Percentiles rank a stretch among this genome's conserved stretches.
Evolutionary conservation across 2,113 vertebrate species (phyloP).

Genomic region (Leptobrachium leishanense): DNA sequence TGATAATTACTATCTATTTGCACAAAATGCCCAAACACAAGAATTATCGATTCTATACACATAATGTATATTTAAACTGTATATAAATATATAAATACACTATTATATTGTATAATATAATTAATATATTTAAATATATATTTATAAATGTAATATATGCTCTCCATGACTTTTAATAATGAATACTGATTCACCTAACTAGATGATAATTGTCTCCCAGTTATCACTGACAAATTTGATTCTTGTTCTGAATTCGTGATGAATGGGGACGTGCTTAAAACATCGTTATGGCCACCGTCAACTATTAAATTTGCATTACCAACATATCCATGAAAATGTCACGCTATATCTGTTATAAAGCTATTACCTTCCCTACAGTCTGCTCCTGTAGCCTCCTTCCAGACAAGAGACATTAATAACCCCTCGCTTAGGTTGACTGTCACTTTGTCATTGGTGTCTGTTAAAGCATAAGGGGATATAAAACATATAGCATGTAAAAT

Average conservation of each 20-base stretch:
- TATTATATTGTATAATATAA: no score
- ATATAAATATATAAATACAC: no score
- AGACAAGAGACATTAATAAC: background rate
- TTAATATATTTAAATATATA: no score
- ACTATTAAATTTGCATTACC: background rate
- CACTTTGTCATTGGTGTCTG: background rate
- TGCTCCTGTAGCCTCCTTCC: background rate
- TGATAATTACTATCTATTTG: no score
- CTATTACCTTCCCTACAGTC: background rate
- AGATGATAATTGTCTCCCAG: background rate
- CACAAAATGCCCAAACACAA: no score
- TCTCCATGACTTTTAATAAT: no score
- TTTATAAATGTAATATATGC: no score
- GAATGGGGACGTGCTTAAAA: background rate
- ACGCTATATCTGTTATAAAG: background rate
- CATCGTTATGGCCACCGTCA: background rate
- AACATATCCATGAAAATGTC: background rate
- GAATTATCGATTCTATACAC: no score
- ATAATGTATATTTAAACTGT: no score
- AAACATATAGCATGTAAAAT: background rate
- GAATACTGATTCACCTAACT: background rate
- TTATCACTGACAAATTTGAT: background rate
- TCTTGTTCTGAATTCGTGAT: background rate
- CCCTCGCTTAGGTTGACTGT: background rate
- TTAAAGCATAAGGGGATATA: background rate